These are phyloP conservation scores for Aphaenogaster rudis DNA, from an alignment of 1,140 invertebrate species.

Conservation along the genomic window DNA sequence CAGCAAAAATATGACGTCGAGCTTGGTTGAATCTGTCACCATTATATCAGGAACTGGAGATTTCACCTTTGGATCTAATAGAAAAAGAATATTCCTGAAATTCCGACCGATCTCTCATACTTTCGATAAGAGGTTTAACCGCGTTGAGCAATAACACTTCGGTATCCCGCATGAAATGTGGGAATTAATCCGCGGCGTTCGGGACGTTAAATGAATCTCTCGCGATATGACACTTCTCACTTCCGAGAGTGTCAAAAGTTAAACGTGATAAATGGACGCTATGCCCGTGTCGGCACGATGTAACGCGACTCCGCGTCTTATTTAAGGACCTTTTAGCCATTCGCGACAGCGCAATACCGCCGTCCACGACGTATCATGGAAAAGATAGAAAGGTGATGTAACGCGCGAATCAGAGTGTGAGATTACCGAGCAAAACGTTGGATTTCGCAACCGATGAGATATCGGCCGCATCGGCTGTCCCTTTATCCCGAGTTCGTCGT, in stretches of 20 bases:
- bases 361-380: not conserved
- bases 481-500: constrained; percentile 55
- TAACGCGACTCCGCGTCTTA: constrained; percentile 46
- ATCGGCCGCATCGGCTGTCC: constrained; percentile 23
- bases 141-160: not conserved
- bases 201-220: constrained; percentile 39
- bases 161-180: constrained; percentile 15
- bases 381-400: constrained; percentile 58
- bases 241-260: constrained; percentile 52
- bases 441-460: constrained; percentile 55
- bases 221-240: constrained; percentile 36
- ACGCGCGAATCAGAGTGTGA: constrained; percentile 59
- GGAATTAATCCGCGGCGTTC: constrained; percentile 40
- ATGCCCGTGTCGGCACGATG: constrained; percentile 11
- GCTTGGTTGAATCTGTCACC: not conserved
- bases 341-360: constrained; percentile 4
- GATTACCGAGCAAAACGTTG: constrained; percentile 30
- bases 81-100: not conserved
- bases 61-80: not conserved
- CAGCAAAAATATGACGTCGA: not conserved
- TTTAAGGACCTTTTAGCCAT: constrained; percentile 24
- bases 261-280: constrained; percentile 59
- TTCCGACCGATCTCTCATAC: constrained; percentile 18
- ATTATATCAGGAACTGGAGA: not conserved
- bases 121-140: constrained; percentile 14